phyloP scores from a whole-genome alignment of 2,888 invertebrate genomes.

The Hesperia comma region DNA sequence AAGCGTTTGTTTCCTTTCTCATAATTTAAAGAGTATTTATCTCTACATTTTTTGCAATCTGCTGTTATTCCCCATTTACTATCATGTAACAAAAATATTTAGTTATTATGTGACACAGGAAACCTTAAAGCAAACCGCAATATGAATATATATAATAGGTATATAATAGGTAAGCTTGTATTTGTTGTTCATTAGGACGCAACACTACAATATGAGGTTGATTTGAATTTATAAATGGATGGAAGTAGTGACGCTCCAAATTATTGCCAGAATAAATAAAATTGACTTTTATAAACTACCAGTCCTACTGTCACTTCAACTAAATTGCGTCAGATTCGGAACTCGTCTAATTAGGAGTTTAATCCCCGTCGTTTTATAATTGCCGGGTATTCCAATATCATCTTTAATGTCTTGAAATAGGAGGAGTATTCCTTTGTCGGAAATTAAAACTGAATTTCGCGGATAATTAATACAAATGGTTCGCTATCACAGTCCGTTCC shows the following conservation, averaged over 20 bases:
- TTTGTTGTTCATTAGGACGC: too few species aligned
- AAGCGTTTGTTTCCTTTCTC: too few species aligned
- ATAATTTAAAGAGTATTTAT: too few species aligned
- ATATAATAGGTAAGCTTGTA: too few species aligned
- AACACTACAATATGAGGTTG: too few species aligned
- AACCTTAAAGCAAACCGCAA: too few species aligned
- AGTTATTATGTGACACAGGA: too few species aligned
- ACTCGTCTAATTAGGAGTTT: conserved; percentile 40
- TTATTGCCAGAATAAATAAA: conserved; percentile 29
- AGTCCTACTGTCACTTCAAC: conserved; percentile 24
- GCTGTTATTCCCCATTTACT: too few species aligned
- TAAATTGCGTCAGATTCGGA: conserved; percentile 27
- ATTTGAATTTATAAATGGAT: background rate
- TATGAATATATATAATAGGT: too few species aligned
- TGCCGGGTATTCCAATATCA: conserved; percentile 9
- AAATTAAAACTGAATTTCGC: conserved; percentile 22
- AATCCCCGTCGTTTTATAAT: conserved; percentile 18
- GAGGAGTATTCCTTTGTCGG: conserved; percentile 1
- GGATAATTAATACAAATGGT: conserved; percentile 46
- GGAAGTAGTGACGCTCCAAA: conserved; percentile 17
- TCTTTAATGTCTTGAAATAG: conserved; percentile 10
- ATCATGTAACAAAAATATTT: too few species aligned
- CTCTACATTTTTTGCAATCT: too few species aligned
- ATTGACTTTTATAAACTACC: conserved; percentile 27
- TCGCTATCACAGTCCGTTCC: conserved; percentile 42